phyloP scores from a whole-genome alignment of 2,888 invertebrate species.

The Agrochola lota region DNA sequence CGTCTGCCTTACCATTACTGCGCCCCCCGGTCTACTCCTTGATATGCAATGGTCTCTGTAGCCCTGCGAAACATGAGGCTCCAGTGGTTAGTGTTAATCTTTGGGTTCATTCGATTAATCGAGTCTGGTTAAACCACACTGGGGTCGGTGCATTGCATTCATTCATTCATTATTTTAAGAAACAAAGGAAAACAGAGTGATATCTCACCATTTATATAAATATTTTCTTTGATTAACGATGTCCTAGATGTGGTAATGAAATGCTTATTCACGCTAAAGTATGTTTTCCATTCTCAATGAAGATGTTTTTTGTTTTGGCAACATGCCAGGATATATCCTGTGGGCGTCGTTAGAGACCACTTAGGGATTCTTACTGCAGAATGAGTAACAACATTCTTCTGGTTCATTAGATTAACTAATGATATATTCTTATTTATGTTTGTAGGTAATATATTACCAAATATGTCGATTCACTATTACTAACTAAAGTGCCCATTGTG shows the following conservation, averaged over 20 bases:
- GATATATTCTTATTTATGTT: constrained; percentile 3
- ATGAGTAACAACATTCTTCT: constrained; percentile 15
- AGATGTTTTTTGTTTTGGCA: constrained; percentile 32
- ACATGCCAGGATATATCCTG: constrained; percentile 22
- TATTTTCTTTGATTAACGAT: constrained; percentile 40
- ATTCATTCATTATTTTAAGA: neutral
- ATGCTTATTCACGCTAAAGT: constrained; percentile 31
- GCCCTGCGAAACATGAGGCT: too few relatives aligned
- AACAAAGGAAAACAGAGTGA: neutral
- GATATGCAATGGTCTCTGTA: too few relatives aligned
- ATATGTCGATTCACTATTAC: neutral
- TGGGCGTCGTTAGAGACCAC: constrained; percentile 24
- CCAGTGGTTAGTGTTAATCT: too few relatives aligned
- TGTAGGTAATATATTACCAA: neutral
- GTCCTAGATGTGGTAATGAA: constrained; percentile 25
- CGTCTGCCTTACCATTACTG: too few relatives aligned
- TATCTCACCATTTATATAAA: constrained; percentile 1
- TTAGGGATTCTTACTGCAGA: constrained; percentile 6
- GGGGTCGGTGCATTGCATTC: too few relatives aligned
- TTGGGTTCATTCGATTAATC: too few relatives aligned
- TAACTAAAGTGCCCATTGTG: neutral
- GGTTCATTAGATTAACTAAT: constrained; percentile 34
- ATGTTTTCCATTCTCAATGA: constrained; percentile 15
- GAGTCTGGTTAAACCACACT: too few relatives aligned
- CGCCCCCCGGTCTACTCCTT: too few relatives aligned